A percentile compares a stretch with the other conserved stretches of the same genome.
Evolutionary conservation across 2,113 vertebrate species (phyloP).

Genomic region (Garra rufa): DNA sequence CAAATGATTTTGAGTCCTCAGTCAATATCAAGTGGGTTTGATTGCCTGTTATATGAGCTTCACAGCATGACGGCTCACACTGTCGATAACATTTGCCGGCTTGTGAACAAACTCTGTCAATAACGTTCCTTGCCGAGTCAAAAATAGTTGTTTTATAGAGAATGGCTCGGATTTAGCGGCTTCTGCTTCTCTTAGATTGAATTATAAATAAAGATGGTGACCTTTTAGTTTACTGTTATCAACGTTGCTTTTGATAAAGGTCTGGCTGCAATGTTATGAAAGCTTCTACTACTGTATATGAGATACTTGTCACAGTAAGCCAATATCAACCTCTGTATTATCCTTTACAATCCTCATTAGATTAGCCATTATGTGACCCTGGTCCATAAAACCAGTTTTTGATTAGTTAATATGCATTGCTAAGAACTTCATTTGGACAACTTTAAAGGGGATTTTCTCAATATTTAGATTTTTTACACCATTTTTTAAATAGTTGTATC

Average conservation of each 20-base stretch:
- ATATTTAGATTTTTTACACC: too few relatives aligned
- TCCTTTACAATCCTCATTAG: too few relatives aligned
- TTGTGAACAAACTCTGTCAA: not conserved
- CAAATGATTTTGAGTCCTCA: not conserved
- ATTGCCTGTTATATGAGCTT: not conserved
- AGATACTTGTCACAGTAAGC: not conserved
- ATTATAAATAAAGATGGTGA: conserved; percentile 19
- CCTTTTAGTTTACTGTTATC: conserved; percentile 1
- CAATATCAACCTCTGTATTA: not conserved
- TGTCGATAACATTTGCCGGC: conserved; percentile 8
- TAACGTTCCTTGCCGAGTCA: not conserved
- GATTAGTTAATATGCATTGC: too few relatives aligned
- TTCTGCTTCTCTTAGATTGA: not conserved
- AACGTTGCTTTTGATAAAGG: conserved; percentile 32
- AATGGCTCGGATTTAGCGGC: not conserved
- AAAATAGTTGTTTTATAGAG: conserved; percentile 11
- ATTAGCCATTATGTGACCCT: too few relatives aligned
- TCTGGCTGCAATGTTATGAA: not conserved
- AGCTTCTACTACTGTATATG: not conserved
- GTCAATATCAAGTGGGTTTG: conserved; percentile 23
- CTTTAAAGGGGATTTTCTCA: too few relatives aligned
- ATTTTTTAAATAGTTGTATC: too few relatives aligned
- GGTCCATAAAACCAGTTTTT: too few relatives aligned
- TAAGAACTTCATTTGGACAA: too few relatives aligned
- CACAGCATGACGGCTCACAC: not conserved